phyloP scores from a whole-genome alignment of 2,113 vertebrate genomes.

The Nothocercus nigrocapillus region DNA sequence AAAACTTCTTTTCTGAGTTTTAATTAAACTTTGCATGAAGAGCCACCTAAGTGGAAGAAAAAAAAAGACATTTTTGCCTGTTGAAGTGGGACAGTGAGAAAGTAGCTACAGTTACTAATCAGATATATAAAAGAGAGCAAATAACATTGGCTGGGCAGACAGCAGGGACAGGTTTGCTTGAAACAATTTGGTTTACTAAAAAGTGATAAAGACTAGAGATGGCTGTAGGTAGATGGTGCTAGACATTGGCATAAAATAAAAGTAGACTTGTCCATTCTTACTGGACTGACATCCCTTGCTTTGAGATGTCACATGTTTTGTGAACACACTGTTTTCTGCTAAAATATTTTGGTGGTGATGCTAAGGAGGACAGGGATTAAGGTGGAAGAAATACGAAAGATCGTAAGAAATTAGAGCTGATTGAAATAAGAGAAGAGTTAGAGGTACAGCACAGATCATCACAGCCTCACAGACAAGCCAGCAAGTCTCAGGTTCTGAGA shows the following conservation, averaged over 20 bases:
- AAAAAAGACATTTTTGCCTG: not conserved
- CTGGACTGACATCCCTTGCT: not conserved
- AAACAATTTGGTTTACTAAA: not conserved
- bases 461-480: not conserved
- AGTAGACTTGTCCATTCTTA: not conserved
- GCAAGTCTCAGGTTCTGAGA: not conserved
- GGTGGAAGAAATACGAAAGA: not conserved
- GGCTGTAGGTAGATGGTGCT: not conserved
- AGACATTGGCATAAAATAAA: not conserved
- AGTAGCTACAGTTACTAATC: not conserved
- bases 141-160: not conserved
- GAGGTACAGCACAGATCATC: rapidly evolving
- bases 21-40: not conserved
- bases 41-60: not conserved
- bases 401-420: not conserved
- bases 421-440: not conserved
- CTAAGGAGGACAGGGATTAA: not conserved
- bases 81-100: not conserved
- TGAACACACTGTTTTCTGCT: not conserved
- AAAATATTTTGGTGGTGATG: not conserved
- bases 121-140: not conserved
- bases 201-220: not conserved
- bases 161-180: not conserved
- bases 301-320: not conserved
- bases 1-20: too few species aligned